These are phyloP conservation scores for Sebastes cheni DNA, from an alignment of 2,797 vertebrate species.

Conservation along the genomic window DNA sequence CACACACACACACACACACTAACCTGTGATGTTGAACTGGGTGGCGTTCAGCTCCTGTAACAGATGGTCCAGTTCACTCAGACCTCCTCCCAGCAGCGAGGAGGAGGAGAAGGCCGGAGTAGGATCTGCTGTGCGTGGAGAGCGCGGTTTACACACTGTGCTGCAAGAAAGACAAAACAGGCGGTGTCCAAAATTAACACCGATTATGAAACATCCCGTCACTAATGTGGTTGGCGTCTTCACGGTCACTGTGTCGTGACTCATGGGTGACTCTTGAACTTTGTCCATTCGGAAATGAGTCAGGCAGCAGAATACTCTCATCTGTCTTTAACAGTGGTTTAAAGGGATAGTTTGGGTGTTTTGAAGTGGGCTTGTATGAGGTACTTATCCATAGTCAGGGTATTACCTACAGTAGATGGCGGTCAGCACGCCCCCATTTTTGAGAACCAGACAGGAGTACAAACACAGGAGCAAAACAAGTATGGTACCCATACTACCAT, in stretches of 20 bases:
- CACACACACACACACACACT: neutral
- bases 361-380: neutral
- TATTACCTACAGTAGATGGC: too few relatives aligned
- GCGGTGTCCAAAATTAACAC: neutral
- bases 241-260: neutral
- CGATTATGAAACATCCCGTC: neutral
- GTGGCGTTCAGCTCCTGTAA: slow-evolving; percentile 93
- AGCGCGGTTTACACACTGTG: slow-evolving; percentile 90
- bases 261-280: neutral
- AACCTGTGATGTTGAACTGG: slow-evolving; percentile 95
- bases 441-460: too few relatives aligned
- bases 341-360: neutral
- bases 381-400: too few relatives aligned
- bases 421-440: too few relatives aligned
- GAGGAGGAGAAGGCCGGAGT: slow-evolving; percentile 85
- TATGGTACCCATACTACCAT: too few relatives aligned
- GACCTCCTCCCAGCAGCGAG: slow-evolving; percentile 88
- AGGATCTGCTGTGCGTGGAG: slow-evolving; percentile 81
- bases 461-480: too few relatives aligned
- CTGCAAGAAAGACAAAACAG: slow-evolving; percentile 65
- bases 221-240: neutral
- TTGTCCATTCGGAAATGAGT: slow-evolving; percentile 3
- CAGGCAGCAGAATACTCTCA: neutral
- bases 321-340: neutral
- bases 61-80: slow-evolving; percentile 91